These are phyloP conservation scores for Melanostoma scalare DNA, from an alignment of 2,888 invertebrate species.

Conservation along the genomic window DNA sequence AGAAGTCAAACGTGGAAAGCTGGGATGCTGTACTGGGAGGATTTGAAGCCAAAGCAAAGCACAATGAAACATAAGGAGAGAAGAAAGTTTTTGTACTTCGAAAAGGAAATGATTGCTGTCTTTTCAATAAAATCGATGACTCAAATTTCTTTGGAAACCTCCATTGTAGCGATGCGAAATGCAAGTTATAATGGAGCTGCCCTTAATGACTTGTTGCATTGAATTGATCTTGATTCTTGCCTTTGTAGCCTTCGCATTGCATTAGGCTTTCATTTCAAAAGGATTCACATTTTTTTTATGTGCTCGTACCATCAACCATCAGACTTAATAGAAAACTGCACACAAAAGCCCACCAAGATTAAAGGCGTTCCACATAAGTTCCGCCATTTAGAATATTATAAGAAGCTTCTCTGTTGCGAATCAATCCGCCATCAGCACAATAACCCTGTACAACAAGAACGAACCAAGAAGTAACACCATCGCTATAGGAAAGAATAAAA, in stretches of 20 bases:
- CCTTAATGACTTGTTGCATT: conserved; percentile 68
- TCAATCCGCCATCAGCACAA: conserved; percentile 67
- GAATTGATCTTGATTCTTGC: conserved; percentile 31
- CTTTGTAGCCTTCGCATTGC: conserved; percentile 34
- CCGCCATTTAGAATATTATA: conserved; percentile 33
- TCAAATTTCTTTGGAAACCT: too few relatives aligned
- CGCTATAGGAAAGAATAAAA: conserved; percentile 22
- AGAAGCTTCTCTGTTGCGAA: conserved; percentile 41
- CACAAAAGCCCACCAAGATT: conserved; percentile 65
- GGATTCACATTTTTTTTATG: conserved; percentile 20
- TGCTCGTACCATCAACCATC: too few relatives aligned
- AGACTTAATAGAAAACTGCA: conserved; percentile 55
- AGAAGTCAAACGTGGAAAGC: too few relatives aligned
- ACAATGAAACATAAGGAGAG: too few relatives aligned
- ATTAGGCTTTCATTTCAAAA: conserved; percentile 44
- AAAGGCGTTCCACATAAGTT: conserved; percentile 68
- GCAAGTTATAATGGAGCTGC: conserved; percentile 12
- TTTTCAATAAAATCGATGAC: conserved; percentile 10
- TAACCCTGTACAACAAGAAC: conserved; percentile 37
- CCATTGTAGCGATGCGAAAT: background rate
- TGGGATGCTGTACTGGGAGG: too few relatives aligned
- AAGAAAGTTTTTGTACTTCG: too few relatives aligned
- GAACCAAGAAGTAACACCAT: conserved; percentile 39
- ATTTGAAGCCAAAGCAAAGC: too few relatives aligned
- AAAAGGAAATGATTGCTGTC: too few relatives aligned